Evolutionary conservation across 2,113 vertebrate species (phyloP), one percentile per base, ranked within the genome.

Genomic region (Dicaeum eximium): DNA sequence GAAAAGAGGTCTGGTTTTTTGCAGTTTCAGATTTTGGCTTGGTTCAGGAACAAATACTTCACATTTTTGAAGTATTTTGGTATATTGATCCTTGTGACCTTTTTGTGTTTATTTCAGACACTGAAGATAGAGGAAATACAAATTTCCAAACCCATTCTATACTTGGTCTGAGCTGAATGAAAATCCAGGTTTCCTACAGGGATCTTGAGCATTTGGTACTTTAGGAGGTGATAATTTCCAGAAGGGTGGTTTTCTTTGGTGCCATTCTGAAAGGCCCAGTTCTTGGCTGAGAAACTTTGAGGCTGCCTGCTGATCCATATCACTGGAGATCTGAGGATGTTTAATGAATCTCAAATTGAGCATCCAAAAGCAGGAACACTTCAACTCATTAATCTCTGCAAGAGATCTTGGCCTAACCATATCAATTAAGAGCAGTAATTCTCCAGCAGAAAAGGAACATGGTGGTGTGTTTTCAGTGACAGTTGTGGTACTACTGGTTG

Each of bases 291-390:
- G 87, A 66, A 61, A 31, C 50, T 56, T 62, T 38, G 82, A 92
- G 86, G 71, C 66, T 72, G 80, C 58, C n/a, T 87, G 78, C 66
- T 94, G 91, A 88, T 90, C 73, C 50, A 6, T 65, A 82, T 79
- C 66, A 54, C 10, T 77, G 53, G 66, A 91, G 73, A 79, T 74
- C 80, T 56, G 48, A 77, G 56, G 44, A 47, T 64, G 9, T 90
- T 87, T 79, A 71, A 91, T n/a, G 48, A 72, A 60, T 89, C n/a
- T 85, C 93, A 86, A 62, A 57, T 25, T 79, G 67, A 91, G 65
- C 84, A 72, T 89, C 95, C 78, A n/a, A 82, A 94, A 91, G 58
- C 86, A 81, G 86, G 81, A 92, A 81, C 44, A 30, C 18, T 71
- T 38, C 0, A 1, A 44, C 27, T 85, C 42, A 19, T 75, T 86